These are phyloP conservation scores for Sebastes glaucus DNA, from an alignment of 2,797 vertebrate genomes.

Conservation along the genomic window DNA sequence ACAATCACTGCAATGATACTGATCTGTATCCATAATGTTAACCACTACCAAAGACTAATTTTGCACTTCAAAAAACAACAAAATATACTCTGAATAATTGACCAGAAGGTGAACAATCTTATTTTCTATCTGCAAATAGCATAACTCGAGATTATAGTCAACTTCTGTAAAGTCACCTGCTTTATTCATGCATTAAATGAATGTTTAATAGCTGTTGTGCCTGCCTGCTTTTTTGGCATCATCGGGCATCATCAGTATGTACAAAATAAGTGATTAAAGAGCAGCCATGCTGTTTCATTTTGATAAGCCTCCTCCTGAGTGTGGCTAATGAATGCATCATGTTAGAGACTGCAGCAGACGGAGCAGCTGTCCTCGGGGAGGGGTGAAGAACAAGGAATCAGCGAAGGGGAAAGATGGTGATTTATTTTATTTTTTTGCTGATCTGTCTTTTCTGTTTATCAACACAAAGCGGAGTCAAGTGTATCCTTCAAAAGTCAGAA, in stretches of 20 bases:
- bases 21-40: neutral
- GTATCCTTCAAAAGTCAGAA: neutral
- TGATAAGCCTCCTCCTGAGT: constrained; percentile 3
- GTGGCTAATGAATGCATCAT: constrained; percentile 26
- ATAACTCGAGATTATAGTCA: neutral
- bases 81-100: neutral
- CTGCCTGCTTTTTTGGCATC: neutral
- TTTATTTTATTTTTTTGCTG: neutral
- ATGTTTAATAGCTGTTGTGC: neutral
- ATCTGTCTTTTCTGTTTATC: neutral
- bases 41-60: too few species aligned
- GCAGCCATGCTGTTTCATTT: constrained; percentile 38
- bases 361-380: neutral
- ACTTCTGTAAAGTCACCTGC: neutral
- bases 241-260: neutral
- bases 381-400: neutral
- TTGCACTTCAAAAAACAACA: too few species aligned
- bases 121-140: neutral
- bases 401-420: neutral
- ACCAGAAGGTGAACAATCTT: neutral
- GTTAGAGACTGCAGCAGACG: constrained; percentile 14
- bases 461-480: neutral
- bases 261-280: constrained; percentile 33
- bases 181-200: neutral
- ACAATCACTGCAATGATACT: neutral